Evolutionary conservation across 2,113 vertebrate genomes (phyloP), one percentile per base, ranked within the genome.

Genomic region (Picathartes gymnocephalus): DNA sequence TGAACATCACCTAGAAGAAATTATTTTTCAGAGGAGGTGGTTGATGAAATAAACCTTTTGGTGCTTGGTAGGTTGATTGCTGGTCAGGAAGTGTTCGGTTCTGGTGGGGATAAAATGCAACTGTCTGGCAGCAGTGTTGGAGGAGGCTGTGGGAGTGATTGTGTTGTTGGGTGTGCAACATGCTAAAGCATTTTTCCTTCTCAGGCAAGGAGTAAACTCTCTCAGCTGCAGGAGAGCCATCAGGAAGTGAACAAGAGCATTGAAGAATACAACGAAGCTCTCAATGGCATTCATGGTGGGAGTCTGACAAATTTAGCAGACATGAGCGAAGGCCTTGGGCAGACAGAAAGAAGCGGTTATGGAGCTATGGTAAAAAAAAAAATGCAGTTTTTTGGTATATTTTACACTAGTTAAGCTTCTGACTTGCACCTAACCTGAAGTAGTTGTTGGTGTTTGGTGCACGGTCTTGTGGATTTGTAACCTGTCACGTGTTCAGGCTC

Each of bases 191-290:
- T 81, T 92, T 94, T 56, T 78, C 23, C 69, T 78, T 40, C 10
- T 68, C 95, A 99, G 99, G 99, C 99, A 23, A 98, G 99, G 80
- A 99, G 97, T 95, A 99, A 99, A 81, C 98, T 99, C 42, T 99
- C 98, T 13, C 99, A 99, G 85, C 98, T 99, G 86, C 99, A 99
- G 6, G 99, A 99, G 88, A 99, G 97, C 90, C 99, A 98, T 39
- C 98, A 99, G 81, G 99, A 99, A 72, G 98, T 99, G 90, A 98
- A 90, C 61, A 98, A 98, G 94, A 98, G 97, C 95, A 98, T 99
- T 8, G 99, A 99, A 62, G 98, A 99, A 78, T 99, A 98, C 60
- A 99, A 98, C n/a, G 98, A 98, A 93, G 98, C 96, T 11, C 96
- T 99, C 44, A 99, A 99, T 11, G 99, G 99, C 30, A 97, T 98